A percentile compares a stretch with the other conserved stretches of the same genome.
phyloP scores from a whole-genome alignment of 2,113 vertebrate genomes.

The Centropus unirufus region DNA sequence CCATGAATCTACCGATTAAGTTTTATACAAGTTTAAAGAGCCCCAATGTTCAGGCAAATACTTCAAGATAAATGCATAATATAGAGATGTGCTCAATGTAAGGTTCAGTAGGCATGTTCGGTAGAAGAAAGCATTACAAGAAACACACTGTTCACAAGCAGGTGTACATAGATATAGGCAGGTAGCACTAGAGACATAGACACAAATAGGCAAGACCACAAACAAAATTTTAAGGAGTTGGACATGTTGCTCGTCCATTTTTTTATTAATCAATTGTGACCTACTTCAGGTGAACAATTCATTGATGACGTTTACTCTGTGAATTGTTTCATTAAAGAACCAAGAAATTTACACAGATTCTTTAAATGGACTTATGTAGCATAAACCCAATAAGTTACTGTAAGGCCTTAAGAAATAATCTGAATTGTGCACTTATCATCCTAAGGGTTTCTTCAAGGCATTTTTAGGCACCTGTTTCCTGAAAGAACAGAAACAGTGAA shows the following conservation, averaged over 20 bases:
- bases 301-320: background rate
- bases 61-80: background rate
- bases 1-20: constrained; percentile 7
- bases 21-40: background rate
- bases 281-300: background rate
- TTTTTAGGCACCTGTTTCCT: background rate
- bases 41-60: background rate
- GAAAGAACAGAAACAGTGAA: background rate
- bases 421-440: background rate
- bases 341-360: background rate
- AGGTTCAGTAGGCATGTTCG: background rate
- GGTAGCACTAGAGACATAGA: fast-evolving
- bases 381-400: background rate
- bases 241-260: background rate
- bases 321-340: background rate
- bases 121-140: background rate
- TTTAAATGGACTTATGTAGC: background rate
- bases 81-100: fast-evolving
- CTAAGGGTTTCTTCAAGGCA: background rate
- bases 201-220: background rate
- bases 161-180: fast-evolving
- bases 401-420: background rate
- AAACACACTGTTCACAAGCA: background rate
- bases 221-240: background rate
- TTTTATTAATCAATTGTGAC: background rate